Percentiles rank a stretch among this genome's conserved stretches.
phyloP scores from a whole-genome alignment of 1,140 invertebrate genomes.

The Papilio machaon region DNA sequence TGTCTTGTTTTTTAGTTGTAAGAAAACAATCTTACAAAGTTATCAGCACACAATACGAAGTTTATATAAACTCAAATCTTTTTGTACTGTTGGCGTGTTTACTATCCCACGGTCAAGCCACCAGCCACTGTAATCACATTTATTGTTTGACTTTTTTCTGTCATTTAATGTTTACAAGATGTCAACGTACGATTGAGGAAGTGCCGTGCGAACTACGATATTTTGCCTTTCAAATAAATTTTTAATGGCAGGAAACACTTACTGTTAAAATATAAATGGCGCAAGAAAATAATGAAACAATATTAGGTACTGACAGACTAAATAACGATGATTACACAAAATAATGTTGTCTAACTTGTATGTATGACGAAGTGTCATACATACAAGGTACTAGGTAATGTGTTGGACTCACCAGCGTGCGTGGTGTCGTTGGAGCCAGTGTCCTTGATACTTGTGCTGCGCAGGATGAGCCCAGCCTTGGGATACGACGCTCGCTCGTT shows the following conservation, averaged over 20 bases:
- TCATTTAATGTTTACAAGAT: not conserved
- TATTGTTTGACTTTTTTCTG: not conserved
- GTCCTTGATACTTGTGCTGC: slow-evolving; percentile 83
- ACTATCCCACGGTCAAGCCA: not conserved
- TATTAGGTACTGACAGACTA: not conserved
- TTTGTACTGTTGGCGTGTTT: not conserved
- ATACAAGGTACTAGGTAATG: no score
- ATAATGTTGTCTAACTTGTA: not conserved
- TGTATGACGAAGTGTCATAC: not conserved
- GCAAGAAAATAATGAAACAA: not conserved
- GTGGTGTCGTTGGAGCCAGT: slow-evolving; percentile 71
- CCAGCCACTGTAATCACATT: not conserved
- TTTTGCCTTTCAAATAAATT: not conserved
- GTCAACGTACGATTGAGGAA: not conserved
- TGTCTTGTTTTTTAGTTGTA: not conserved
- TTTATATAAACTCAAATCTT: not conserved
- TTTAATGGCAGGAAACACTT: slow-evolving; percentile 20
- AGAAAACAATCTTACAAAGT: not conserved
- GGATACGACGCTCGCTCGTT: slow-evolving; percentile 82
- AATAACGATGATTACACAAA: not conserved
- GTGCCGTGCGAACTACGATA: not conserved
- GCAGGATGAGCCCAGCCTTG: slow-evolving; percentile 86
- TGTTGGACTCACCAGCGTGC: slow-evolving; percentile 56
- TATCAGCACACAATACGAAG: not conserved
- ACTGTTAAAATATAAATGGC: not conserved